Evolutionary conservation across 2,888 invertebrate species (phyloP).

Genomic region (Oxycera nigricornis): DNA sequence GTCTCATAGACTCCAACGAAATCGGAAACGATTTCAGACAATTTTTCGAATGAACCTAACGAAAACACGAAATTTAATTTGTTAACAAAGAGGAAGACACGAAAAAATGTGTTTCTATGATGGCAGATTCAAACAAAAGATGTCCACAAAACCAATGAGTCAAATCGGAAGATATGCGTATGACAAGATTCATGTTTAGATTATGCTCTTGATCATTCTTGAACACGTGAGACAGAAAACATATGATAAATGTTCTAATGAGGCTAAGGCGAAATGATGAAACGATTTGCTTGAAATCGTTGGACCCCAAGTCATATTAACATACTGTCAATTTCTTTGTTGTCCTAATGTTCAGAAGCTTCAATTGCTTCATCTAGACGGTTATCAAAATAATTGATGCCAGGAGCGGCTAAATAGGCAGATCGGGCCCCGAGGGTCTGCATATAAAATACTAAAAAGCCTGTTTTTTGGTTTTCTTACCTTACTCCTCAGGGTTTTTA

Average conservation of each 20-base stretch:
- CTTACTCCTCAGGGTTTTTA: too few relatives aligned
- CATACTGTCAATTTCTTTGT: slow-evolving; percentile 61
- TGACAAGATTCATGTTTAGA: slow-evolving; percentile 1
- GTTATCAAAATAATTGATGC: too few relatives aligned
- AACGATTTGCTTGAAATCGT: neutral
- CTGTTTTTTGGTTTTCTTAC: too few relatives aligned
- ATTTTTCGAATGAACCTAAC: slow-evolving; percentile 61
- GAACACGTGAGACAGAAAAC: slow-evolving; percentile 38
- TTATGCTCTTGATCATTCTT: slow-evolving; percentile 47
- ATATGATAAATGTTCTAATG: slow-evolving; percentile 6
- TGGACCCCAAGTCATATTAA: slow-evolving; percentile 41
- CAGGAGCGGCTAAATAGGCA: too few relatives aligned
- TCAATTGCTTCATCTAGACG: slow-evolving; percentile 86
- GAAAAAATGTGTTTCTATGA: slow-evolving; percentile 1
- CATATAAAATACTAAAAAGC: too few relatives aligned
- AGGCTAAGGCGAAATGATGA: slow-evolving; percentile 16
- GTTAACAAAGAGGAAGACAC: slow-evolving; percentile 21
- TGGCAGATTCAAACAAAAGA: neutral
- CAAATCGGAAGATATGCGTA: neutral
- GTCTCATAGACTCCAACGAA: slow-evolving; percentile 65
- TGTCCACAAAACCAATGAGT: neutral
- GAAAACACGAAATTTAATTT: slow-evolving; percentile 49
- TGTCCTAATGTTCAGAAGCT: slow-evolving; percentile 70
- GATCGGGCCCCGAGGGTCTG: too few relatives aligned
- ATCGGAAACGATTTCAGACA: slow-evolving; percentile 62